phyloP scores from a whole-genome alignment of 2,797 vertebrate species.

The Malacoraja senta region DNA sequence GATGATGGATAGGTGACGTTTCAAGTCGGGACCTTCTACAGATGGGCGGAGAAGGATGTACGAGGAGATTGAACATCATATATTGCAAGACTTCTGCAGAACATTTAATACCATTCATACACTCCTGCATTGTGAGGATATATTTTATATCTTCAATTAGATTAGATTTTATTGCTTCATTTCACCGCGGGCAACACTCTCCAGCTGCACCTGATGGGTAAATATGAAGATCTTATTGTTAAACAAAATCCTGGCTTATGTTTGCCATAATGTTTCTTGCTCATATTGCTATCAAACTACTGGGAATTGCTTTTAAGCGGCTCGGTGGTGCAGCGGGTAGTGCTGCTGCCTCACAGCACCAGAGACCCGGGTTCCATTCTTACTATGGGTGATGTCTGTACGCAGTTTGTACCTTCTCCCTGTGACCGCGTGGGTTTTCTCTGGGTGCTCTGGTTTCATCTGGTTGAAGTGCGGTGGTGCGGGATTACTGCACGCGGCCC shows the following conservation, averaged over 20 bases:
- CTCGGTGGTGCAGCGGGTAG: too few relatives aligned
- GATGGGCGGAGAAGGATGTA: not conserved
- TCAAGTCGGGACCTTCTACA: too few relatives aligned
- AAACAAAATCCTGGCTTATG: not conserved
- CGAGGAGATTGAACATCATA: not conserved
- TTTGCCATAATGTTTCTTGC: not conserved
- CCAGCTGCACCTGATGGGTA: not conserved
- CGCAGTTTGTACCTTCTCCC: too few relatives aligned
- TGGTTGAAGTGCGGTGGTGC: too few relatives aligned
- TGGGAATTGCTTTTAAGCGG: not conserved
- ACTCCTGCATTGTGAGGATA: not conserved
- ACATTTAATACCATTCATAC: not conserved
- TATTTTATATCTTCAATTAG: not conserved
- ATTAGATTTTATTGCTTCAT: not conserved
- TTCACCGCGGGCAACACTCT: not conserved
- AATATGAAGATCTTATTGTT: not conserved
- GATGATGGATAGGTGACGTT: too few relatives aligned
- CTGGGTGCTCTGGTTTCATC: too few relatives aligned
- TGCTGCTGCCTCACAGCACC: too few relatives aligned
- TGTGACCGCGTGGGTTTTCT: too few relatives aligned
- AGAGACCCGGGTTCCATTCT: too few relatives aligned
- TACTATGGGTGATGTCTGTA: too few relatives aligned
- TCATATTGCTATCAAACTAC: not conserved
- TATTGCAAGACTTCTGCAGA: not conserved
- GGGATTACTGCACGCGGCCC: too few relatives aligned